These are phyloP conservation scores for Centropyge bicolor DNA, from an alignment of 2,797 vertebrate species.

Conservation along the genomic window DNA sequence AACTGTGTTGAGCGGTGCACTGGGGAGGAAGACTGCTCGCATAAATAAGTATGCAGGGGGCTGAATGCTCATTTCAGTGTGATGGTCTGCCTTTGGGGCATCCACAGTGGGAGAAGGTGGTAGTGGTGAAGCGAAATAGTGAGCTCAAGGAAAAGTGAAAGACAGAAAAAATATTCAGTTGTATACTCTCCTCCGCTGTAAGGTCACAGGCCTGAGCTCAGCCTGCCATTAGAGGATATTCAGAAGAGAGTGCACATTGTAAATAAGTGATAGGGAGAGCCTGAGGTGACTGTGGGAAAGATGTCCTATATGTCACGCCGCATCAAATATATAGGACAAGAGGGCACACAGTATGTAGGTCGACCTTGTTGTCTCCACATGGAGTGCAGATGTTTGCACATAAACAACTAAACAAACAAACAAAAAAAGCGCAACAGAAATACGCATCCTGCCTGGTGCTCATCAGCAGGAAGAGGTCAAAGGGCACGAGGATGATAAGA, in stretches of 20 bases:
- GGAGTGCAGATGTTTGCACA: slow-evolving; percentile 63
- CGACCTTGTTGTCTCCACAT: slow-evolving; percentile 51
- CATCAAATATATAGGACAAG: slow-evolving; percentile 69
- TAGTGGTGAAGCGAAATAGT: neutral
- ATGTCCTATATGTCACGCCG: slow-evolving; percentile 63
- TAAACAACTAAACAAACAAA: slow-evolving; percentile 63
- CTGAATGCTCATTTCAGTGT: slow-evolving; percentile 66
- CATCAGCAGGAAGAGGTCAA: slow-evolving; percentile 44
- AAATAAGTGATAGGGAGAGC: slow-evolving; percentile 81
- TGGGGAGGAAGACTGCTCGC: slow-evolving; percentile 24
- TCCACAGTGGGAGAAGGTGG: slow-evolving; percentile 5
- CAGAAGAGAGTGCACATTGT: slow-evolving; percentile 68
- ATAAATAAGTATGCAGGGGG: slow-evolving; percentile 3
- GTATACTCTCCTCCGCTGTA: slow-evolving; percentile 11
- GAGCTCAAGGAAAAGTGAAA: slow-evolving; percentile 18
- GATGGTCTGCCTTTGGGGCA: slow-evolving; percentile 50
- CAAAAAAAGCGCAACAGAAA: slow-evolving; percentile 42
- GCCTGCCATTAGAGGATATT: slow-evolving; percentile 50
- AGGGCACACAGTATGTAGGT: slow-evolving; percentile 61
- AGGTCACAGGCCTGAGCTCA: slow-evolving; percentile 50
- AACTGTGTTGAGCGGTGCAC: neutral
- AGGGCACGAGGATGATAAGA: slow-evolving; percentile 50
- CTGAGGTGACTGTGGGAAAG: slow-evolving; percentile 59
- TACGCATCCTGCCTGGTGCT: neutral
- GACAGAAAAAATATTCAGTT: neutral